These are phyloP conservation scores for Philaethria dido DNA, from an alignment of 2,888 invertebrate species.

Conservation along the genomic window DNA sequence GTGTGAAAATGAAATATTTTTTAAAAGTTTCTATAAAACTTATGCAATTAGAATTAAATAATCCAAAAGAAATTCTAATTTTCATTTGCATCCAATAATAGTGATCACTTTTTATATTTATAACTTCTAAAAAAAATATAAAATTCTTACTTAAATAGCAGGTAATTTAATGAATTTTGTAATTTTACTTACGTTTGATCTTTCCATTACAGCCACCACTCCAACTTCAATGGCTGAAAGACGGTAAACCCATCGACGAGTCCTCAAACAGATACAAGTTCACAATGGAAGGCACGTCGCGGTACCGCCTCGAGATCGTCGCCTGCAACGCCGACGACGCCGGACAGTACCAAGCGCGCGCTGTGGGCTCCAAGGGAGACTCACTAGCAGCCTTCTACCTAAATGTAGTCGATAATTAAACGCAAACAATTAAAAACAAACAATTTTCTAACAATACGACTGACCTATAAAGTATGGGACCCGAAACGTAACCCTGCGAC, in stretches of 20 bases:
- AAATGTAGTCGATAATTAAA: conserved; percentile 86
- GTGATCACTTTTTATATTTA: no score
- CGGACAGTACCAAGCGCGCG: conserved; percentile 94
- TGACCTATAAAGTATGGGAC: conserved; percentile 58
- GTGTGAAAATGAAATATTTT: no score
- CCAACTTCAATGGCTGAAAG: conserved; percentile 93
- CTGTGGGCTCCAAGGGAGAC: conserved; percentile 93
- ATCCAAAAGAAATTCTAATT: no score
- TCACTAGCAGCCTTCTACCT: conserved; percentile 93
- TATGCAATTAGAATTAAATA: no score
- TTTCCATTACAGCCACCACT: conserved; percentile 78
- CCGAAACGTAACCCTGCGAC: conserved; percentile 58
- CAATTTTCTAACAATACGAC: conserved; percentile 49
- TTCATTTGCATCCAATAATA: no score
- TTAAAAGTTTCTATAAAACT: no score
- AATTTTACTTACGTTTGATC: no score
- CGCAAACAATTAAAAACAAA: conserved; percentile 39
- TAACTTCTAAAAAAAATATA: no score
- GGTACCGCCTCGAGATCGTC: conserved; percentile 90
- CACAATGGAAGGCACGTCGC: conserved; percentile 91
- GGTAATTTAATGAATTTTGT: no score
- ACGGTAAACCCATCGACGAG: conserved; percentile 95
- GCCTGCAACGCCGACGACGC: conserved; percentile 90
- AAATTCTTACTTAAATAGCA: no score
- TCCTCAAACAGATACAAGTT: conserved; percentile 89